Conservation (phyloP, 2,797 vertebrate species). For the Hyperoplus lanceolatus region DNA sequence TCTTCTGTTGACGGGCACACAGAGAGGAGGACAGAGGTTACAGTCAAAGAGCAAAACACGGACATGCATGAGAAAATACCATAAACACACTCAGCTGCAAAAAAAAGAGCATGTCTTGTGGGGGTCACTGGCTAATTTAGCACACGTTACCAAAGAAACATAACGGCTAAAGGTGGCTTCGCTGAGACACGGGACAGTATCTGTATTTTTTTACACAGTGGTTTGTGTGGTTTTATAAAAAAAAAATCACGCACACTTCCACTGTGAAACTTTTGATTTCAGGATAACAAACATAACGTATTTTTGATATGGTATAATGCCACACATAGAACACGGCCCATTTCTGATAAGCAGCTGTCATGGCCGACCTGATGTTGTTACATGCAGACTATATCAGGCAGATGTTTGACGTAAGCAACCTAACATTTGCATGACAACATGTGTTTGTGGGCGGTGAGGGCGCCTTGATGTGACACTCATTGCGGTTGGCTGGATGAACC, state of each 20-base stretch:
- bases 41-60: conserved; percentile 30
- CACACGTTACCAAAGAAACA: background rate
- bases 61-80: conserved; percentile 30
- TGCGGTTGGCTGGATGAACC: conserved; percentile 74
- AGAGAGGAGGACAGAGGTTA: conserved; percentile 59
- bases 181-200: background rate
- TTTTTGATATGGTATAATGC: background rate
- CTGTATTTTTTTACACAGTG: background rate
- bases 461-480: conserved; percentile 81
- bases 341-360: conserved; percentile 38
- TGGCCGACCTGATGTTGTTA: conserved; percentile 33
- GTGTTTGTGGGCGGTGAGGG: conserved; percentile 65
- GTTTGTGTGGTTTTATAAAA: background rate
- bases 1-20: conserved; percentile 86
- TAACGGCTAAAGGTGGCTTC: background rate
- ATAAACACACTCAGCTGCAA: conserved; percentile 23
- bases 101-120: conserved; percentile 6
- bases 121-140: conserved; percentile 31
- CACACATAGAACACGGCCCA: background rate
- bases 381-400: conserved; percentile 64
- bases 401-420: conserved; percentile 67
- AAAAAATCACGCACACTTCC: background rate
- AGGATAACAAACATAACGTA: background rate
- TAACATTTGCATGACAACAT: conserved; percentile 80
- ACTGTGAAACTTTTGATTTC: background rate